Evolutionary conservation across 2,113 vertebrate species (phyloP).

Genomic region (Paraplagusia blochii): DNA sequence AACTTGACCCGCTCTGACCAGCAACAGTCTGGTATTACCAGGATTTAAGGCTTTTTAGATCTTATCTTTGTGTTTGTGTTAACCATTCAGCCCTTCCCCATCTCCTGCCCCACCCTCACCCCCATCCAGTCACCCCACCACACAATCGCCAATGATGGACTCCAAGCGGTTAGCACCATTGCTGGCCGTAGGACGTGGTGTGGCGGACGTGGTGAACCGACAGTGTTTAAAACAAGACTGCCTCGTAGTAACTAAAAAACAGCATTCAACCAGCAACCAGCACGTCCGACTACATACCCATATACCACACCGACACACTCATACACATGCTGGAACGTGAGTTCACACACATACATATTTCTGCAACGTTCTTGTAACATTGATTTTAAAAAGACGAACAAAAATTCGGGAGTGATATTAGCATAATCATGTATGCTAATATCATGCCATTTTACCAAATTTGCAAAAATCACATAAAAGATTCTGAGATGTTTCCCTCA

Average conservation of each 20-base stretch:
- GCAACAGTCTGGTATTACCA: slow-evolving; percentile 72
- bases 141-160: slow-evolving; percentile 40
- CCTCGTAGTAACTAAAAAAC: slow-evolving; percentile 46
- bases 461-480: too few species aligned
- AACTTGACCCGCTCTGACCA: slow-evolving; percentile 57
- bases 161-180: slow-evolving; percentile 69
- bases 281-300: slow-evolving; percentile 22
- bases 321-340: slow-evolving; percentile 26
- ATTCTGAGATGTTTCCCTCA: too few species aligned
- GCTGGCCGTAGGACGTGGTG: slow-evolving; percentile 28
- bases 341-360: slow-evolving; percentile 28
- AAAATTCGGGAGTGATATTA: too few species aligned
- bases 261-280: slow-evolving; percentile 26
- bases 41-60: slow-evolving; percentile 76
- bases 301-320: slow-evolving; percentile 27
- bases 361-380: slow-evolving; percentile 31
- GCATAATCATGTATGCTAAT: too few species aligned
- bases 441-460: too few species aligned
- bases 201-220: slow-evolving; percentile 38
- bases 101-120: slow-evolving; percentile 5
- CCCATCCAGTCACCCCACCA: slow-evolving; percentile 27
- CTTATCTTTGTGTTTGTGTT: slow-evolving; percentile 61
- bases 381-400: slow-evolving; percentile 33
- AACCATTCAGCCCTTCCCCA: slow-evolving; percentile 64
- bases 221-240: slow-evolving; percentile 57